phyloP scores from a whole-genome alignment of 1,140 invertebrate genomes.

The Drosophila serrata region DNA sequence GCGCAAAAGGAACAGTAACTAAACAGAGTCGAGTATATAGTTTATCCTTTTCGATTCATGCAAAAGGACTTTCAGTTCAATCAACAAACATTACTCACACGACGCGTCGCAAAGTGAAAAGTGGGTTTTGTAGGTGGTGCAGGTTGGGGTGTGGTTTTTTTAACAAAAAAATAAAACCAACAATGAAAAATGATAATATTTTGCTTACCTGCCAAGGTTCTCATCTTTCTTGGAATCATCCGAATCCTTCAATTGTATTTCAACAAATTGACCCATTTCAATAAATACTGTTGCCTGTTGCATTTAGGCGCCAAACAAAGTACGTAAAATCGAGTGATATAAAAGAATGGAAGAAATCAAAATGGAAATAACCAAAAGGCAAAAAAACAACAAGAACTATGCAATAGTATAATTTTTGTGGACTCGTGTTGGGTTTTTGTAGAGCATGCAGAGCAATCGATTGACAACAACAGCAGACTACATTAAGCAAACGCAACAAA shows the following conservation, averaged over 20 bases:
- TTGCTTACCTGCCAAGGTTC: constrained; percentile 91
- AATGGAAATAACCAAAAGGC: constrained; percentile 52
- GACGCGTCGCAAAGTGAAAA: background rate
- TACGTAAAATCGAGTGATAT: constrained; percentile 38
- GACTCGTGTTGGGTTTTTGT: constrained; percentile 46
- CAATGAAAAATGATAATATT: constrained; percentile 23
- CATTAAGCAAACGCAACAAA: constrained; percentile 60
- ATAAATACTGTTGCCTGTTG: constrained; percentile 77
- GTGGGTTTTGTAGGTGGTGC: constrained; percentile 11
- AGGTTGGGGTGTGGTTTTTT: background rate
- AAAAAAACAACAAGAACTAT: constrained; percentile 49
- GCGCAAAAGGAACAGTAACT: constrained; percentile 20
- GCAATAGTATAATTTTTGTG: constrained; percentile 29
- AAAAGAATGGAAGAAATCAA: constrained; percentile 64
- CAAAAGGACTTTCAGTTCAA: constrained; percentile 31
- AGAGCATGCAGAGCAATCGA: constrained; percentile 73
- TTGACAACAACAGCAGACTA: constrained; percentile 66
- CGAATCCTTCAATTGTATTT: constrained; percentile 92
- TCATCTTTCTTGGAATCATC: constrained; percentile 95
- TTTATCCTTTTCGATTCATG: constrained; percentile 11
- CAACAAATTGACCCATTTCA: constrained; percentile 90
- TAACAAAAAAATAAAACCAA: constrained; percentile 7
- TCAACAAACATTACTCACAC: constrained; percentile 38
- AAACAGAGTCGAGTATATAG: background rate
- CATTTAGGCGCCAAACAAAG: constrained; percentile 52